These are phyloP conservation scores for Odontocolon sp. DNA, from an alignment of 2,888 invertebrate species.

Conservation along the genomic window DNA sequence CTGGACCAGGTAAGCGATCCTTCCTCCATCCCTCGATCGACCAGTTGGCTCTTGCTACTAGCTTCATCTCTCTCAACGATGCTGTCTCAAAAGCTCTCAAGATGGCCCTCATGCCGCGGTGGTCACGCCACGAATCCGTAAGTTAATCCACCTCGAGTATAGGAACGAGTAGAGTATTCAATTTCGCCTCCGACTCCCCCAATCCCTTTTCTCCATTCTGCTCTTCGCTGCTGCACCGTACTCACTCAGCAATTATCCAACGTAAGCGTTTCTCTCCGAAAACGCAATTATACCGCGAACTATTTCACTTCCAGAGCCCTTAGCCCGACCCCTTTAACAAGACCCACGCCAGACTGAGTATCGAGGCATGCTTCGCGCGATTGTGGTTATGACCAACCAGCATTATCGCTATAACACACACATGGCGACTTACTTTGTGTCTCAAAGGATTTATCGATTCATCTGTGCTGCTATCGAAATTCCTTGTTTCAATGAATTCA, in stretches of 20 bases:
- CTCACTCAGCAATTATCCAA: constrained; percentile 53
- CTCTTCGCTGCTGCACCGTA: background rate
- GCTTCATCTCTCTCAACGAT: constrained; percentile 28
- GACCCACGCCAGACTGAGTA: constrained; percentile 23
- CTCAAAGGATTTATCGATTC: constrained; percentile 43
- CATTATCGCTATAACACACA: constrained; percentile 37
- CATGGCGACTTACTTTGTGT: background rate
- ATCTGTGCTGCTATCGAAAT: constrained; percentile 19
- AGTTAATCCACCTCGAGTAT: constrained; percentile 59
- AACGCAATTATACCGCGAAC: constrained; percentile 57
- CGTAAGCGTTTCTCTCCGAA: constrained; percentile 45
- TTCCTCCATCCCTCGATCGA: constrained; percentile 28
- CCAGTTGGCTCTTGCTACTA: constrained; percentile 16
- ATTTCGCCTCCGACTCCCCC: constrained; percentile 42
- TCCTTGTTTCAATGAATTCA: background rate
- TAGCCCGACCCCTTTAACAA: constrained; percentile 49
- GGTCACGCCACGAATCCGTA: constrained; percentile 56
- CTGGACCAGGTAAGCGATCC: constrained; percentile 44
- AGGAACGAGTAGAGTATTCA: constrained; percentile 49
- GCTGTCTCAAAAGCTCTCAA: constrained; percentile 39
- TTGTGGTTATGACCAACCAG: constrained; percentile 23
- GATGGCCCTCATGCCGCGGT: constrained; percentile 36
- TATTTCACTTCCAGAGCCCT: constrained; percentile 36
- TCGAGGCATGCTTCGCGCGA: constrained; percentile 12
- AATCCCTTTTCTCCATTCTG: constrained; percentile 35